A percentile compares a stretch with the other conserved stretches of the same genome.
Evolutionary conservation across 2,888 invertebrate species (phyloP).

Genomic region (Drosophila ustulata): DNA sequence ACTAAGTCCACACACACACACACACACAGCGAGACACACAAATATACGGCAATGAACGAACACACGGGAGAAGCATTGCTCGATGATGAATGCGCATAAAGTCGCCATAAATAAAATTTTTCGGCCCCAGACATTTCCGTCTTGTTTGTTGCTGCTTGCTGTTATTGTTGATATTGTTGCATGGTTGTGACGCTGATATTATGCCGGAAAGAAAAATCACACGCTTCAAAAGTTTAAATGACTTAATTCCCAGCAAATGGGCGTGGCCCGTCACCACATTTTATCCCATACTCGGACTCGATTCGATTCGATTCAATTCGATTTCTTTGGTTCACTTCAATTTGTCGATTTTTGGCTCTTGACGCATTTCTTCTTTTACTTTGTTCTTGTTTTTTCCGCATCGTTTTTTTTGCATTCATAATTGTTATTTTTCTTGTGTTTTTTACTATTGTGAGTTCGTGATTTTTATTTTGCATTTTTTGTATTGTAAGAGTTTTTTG

Average conservation of each 20-base stretch:
- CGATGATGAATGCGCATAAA: constrained; percentile 77
- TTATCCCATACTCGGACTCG: not conserved
- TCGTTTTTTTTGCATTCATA: constrained; percentile 37
- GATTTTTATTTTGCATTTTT: constrained; percentile 10
- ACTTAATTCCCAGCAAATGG: constrained; percentile 66
- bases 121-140: constrained; percentile 51
- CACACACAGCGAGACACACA: constrained; percentile 13
- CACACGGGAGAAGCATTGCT: constrained; percentile 35
- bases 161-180: constrained; percentile 40
- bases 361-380: constrained; percentile 5
- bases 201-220: constrained; percentile 73
- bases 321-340: constrained; percentile 7
- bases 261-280: constrained; percentile 29
- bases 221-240: constrained; percentile 76
- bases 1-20: constrained; percentile 28
- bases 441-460: constrained; percentile 2
- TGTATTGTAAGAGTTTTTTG: not conserved
- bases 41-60: constrained; percentile 4
- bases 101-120: constrained; percentile 71
- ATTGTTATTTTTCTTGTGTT: constrained; percentile 46
- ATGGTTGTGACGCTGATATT: constrained; percentile 49
- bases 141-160: constrained; percentile 41
- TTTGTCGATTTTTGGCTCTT: constrained; percentile 42
- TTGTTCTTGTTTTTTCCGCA: not conserved
- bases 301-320: not conserved